Conservation (phyloP, 2,113 vertebrate species). For the Ciconia stormi region DNA sequence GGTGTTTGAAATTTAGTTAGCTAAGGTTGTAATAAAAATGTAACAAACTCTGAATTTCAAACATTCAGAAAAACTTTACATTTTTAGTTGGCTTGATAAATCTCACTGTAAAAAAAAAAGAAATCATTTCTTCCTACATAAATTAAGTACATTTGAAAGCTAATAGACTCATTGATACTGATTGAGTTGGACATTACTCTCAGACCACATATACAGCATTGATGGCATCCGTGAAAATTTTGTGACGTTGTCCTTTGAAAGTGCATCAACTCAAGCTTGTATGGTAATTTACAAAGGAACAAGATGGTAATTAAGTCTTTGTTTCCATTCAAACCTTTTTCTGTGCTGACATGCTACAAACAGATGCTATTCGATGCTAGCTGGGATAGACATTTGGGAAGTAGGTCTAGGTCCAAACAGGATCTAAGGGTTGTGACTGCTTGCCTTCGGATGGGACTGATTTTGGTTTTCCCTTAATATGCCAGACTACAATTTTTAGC, state of each 20-base stretch:
- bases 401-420: not conserved
- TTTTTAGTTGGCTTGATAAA: not conserved
- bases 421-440: not conserved
- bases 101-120: not conserved
- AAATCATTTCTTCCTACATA: not conserved
- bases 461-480: not conserved
- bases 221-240: not conserved
- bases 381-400: not conserved
- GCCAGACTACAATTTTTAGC: not conserved
- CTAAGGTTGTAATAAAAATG: not conserved
- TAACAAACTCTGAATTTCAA: not conserved
- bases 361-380: not conserved
- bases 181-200: not conserved
- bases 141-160: slow-evolving; percentile 23
- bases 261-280: not conserved
- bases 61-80: not conserved
- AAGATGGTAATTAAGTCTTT: not conserved
- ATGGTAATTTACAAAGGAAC: slow-evolving; percentile 7
- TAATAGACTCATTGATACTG: not conserved
- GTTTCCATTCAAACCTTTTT: not conserved
- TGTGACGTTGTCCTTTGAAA: not conserved
- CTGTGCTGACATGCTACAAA: slow-evolving; percentile 5
- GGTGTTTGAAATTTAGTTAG: not conserved
- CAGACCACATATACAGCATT: not conserved
- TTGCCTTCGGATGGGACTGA: not conserved